Conservation (phyloP, 1,140 invertebrate species). For the Drosophila bocki region DNA sequence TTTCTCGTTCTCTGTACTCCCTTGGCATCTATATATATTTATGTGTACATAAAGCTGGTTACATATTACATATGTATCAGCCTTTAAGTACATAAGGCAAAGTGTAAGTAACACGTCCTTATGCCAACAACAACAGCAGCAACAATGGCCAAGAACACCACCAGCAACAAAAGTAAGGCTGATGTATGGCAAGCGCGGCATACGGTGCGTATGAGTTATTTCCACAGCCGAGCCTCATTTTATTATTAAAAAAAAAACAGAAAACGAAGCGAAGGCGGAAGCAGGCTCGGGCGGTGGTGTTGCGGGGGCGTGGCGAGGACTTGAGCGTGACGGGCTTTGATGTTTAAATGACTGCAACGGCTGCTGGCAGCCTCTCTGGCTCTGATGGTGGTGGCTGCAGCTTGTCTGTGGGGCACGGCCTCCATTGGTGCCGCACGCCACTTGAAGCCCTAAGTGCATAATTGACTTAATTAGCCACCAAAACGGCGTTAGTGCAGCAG, state of each 20-base stretch:
- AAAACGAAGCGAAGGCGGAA: constrained; percentile 35
- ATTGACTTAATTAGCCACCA: constrained; percentile 83
- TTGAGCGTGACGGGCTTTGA: constrained; percentile 79
- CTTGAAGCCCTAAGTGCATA: constrained; percentile 79
- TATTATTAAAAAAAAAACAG: constrained; percentile 77
- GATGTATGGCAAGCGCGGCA: constrained; percentile 77
- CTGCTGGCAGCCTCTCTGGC: constrained; percentile 23
- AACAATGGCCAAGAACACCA: constrained; percentile 32
- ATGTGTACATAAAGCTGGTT: constrained; percentile 35
- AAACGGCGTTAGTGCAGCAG: constrained; percentile 69
- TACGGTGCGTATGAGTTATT: constrained; percentile 83
- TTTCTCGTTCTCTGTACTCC: constrained; percentile 10
- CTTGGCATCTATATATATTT: constrained; percentile 1
- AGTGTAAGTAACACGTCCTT: constrained; percentile 80
- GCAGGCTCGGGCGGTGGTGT: neutral
- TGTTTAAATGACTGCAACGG: constrained; percentile 77
- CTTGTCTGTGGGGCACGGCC: constrained; percentile 38
- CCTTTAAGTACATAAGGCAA: constrained; percentile 71
- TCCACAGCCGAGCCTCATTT: constrained; percentile 71
- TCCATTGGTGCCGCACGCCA: constrained; percentile 69
- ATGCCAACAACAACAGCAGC: constrained; percentile 45
- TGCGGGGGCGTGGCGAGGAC: constrained; percentile 12
- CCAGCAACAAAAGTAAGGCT: constrained; percentile 45
- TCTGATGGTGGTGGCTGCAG: constrained; percentile 7
- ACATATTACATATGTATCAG: constrained; percentile 54